Evolutionary conservation across 2,113 vertebrate genomes (phyloP).

Genomic region (Dasypus novemcinctus): DNA sequence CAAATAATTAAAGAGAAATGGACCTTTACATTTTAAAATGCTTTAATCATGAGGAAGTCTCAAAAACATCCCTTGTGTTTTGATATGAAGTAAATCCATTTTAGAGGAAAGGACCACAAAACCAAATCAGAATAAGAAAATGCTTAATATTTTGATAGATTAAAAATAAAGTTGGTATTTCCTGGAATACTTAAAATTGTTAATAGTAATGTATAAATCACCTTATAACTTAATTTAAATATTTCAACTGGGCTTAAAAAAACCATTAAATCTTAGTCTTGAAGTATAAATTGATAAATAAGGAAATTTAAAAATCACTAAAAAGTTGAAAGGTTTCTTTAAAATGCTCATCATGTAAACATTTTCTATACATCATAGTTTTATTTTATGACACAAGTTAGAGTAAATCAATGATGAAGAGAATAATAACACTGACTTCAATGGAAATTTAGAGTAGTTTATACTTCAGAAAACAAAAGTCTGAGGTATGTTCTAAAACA

Average conservation of each 20-base stretch:
- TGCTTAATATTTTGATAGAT: background rate
- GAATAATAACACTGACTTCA: background rate
- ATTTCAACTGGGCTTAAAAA: conserved; percentile 28
- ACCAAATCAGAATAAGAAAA: background rate
- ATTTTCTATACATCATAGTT: conserved; percentile 23
- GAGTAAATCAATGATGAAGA: background rate
- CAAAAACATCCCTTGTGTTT: background rate
- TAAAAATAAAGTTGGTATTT: background rate
- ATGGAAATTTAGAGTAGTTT: background rate
- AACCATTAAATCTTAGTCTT: conserved; percentile 17
- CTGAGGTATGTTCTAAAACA: conserved; percentile 18
- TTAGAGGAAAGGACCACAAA: background rate
- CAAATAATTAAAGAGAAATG: background rate
- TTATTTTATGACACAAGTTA: conserved; percentile 35
- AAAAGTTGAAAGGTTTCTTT: background rate
- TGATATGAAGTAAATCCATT: background rate
- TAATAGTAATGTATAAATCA: background rate
- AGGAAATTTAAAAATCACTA: conserved; percentile 22
- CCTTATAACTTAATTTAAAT: conserved; percentile 15
- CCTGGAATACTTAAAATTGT: conserved; percentile 24
- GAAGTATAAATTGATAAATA: background rate
- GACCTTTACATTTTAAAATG: background rate
- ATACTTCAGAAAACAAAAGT: background rate
- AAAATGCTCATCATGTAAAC: conserved; percentile 21
- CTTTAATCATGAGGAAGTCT: background rate